phyloP scores from a whole-genome alignment of 1,140 invertebrate genomes.

The Pemphigus obesinymphae region DNA sequence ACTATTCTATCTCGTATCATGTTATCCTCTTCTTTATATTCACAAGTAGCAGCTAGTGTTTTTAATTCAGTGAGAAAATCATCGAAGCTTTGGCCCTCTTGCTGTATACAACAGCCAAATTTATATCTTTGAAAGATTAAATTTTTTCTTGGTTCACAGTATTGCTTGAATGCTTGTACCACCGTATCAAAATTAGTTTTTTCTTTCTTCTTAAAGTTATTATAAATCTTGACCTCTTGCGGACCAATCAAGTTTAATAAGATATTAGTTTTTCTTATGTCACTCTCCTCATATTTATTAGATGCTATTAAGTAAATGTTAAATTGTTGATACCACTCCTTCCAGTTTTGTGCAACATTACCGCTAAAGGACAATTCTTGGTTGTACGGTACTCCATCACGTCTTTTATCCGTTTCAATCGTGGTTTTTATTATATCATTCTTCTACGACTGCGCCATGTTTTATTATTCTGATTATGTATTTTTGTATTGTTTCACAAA shows the following conservation, averaged over 20 bases:
- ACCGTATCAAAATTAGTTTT: neutral
- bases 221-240: constrained; percentile 43
- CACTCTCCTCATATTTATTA: neutral
- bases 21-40: neutral
- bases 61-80: too few relatives aligned
- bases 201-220: constrained; percentile 42
- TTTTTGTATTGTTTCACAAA: too few relatives aligned
- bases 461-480: too few relatives aligned
- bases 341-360: constrained; percentile 24
- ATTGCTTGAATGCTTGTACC: neutral
- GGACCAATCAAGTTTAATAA: constrained; percentile 43
- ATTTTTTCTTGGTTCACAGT: too few relatives aligned
- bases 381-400: neutral
- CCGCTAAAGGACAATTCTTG: neutral
- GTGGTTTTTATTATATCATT: neutral
- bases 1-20: neutral
- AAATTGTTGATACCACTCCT: constrained; percentile 5
- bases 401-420: neutral
- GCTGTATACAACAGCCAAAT: too few relatives aligned
- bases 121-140: too few relatives aligned
- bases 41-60: neutral
- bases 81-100: too few relatives aligned
- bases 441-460: neutral
- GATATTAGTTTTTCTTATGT: constrained; percentile 43
- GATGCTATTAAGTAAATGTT: neutral